Base-by-base conservation (phyloP, 2,888 invertebrate species). In the Hoplodrina blanda region DNA sequence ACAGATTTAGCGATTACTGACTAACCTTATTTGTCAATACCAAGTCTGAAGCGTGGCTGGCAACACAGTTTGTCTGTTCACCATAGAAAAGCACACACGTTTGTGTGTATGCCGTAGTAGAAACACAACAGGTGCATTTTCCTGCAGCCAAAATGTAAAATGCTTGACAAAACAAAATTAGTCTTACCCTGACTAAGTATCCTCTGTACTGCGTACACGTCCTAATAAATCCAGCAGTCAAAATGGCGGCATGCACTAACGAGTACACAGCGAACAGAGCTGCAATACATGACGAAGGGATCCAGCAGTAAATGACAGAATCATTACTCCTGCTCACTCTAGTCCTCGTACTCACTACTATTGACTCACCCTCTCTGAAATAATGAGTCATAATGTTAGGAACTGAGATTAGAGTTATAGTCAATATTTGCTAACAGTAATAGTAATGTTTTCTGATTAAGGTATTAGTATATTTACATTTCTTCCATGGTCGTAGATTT, bases 151-250 rank as follows among this genome's bases (percentile, higher is more conserved):
- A n/a, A n/a, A n/a, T n/a, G n/a, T n/a, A n/a, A 37, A 37, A 37
- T 1, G 8, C 7, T 41, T 13, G 41, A 41, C 13, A 41, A 41
- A 41, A 52, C 44, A 59, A 44, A 0, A n/a, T 11, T 0, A 25
- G 69, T 72, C 83, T 89, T 89, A 96, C 96, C 89, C 97, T 96
- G 52, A 97, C 97, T 78, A 98, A 90, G 69, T 97, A 96, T 82
- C 96, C 96, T 69, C 97, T 96, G 85, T 98, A 98, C 84, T 98
- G 97, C 7, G 96, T 97, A 88, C 98, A 98, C n/a, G 98, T 98
- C 78, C 96, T 97, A 65, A 97, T 95, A 86, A 97, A 98, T 0
- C 98, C 98, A 88, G 97, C 97, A 0, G 98, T 97, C 64, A 97
- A 96, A 20, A 98, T 96, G 1, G 97, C 93, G 15, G 98, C 97